A percentile compares a stretch with the other conserved stretches of the same genome.
phyloP scores from a whole-genome alignment of 2,797 vertebrate genomes.

The Urocyon cinereoargenteus region DNA sequence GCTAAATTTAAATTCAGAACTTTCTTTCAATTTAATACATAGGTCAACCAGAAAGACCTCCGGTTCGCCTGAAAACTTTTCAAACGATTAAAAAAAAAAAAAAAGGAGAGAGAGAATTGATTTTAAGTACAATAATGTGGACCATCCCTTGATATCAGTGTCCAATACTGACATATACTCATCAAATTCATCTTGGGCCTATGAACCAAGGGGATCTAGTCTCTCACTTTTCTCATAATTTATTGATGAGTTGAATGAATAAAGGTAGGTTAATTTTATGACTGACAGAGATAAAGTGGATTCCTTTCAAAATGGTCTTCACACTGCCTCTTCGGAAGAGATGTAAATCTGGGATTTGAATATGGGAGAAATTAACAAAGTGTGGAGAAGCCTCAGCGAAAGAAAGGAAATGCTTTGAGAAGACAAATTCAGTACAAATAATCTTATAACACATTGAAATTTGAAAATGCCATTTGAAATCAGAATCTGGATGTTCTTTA shows the following conservation, averaged over 20 bases:
- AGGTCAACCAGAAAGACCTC: neutral
- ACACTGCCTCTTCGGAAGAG: neutral
- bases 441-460: neutral
- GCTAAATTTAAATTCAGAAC: neutral
- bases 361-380: neutral
- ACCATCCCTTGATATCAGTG: neutral
- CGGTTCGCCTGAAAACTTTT: neutral
- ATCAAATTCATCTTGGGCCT: neutral
- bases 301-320: neutral
- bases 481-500: neutral
- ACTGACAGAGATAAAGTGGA: neutral
- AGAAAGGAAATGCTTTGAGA: neutral
- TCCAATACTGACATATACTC: neutral
- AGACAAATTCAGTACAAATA: neutral
- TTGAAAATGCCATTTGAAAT: neutral
- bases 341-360: neutral
- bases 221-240: neutral
- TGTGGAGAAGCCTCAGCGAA: neutral
- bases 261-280: neutral
- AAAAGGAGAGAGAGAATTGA: neutral
- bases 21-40: neutral
- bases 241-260: neutral
- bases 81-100: neutral
- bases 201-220: neutral
- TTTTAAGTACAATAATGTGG: neutral